Conservation (phyloP, 2,888 invertebrate species). For the Parasteatoda lunata region DNA sequence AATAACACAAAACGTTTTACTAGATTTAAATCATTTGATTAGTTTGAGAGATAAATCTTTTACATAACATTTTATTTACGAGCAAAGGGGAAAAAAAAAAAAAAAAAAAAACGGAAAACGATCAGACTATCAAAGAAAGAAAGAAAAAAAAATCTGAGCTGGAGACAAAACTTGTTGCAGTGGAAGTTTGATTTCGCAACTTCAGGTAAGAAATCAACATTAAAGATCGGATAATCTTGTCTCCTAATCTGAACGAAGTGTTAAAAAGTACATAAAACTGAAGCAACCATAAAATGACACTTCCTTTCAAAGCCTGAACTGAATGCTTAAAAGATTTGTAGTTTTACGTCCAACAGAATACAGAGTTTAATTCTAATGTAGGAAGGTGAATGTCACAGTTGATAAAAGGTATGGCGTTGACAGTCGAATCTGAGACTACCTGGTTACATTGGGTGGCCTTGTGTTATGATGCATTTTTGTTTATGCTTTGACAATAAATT, state of each 20-base stretch:
- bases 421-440: slow-evolving; percentile 27
- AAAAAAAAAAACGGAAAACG: no score
- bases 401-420: slow-evolving; percentile 51
- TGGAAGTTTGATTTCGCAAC: neutral
- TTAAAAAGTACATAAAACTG: slow-evolving; percentile 49
- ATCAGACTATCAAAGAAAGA: no score
- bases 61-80: no score
- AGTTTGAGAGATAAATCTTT: no score
- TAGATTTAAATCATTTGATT: no score
- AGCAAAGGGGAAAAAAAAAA: no score
- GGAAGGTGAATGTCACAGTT: slow-evolving; percentile 11
- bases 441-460: slow-evolving; percentile 47
- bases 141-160: no score
- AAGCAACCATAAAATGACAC: neutral
- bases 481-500: no score
- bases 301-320: slow-evolving; percentile 4
- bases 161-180: no score
- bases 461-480: slow-evolving; percentile 8
- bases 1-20: no score
- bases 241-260: slow-evolving; percentile 43
- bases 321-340: slow-evolving; percentile 30
- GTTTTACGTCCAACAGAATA: no score
- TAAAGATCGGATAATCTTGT: slow-evolving; percentile 41
- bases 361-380: neutral
- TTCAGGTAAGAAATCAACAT: slow-evolving; percentile 21